These are phyloP conservation scores for Cynopterus sphinx DNA, from an alignment of 2,797 vertebrate genomes.

Conservation along the genomic window DNA sequence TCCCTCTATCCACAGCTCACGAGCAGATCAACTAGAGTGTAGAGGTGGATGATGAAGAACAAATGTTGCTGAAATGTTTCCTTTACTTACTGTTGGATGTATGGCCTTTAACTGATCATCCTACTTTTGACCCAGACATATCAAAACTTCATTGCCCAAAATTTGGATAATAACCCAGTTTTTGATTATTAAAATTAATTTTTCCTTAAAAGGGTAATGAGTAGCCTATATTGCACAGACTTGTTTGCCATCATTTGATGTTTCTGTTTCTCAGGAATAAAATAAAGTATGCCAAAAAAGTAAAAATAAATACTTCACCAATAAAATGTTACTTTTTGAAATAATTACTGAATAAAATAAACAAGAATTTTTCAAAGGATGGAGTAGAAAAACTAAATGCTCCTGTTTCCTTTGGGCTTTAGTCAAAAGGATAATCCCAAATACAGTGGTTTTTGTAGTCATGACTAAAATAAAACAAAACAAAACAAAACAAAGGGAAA, in stretches of 20 bases:
- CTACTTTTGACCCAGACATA: not conserved
- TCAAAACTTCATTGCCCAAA: not conserved
- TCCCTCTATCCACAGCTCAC: not conserved
- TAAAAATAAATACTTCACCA: not conserved
- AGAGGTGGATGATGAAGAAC: not conserved
- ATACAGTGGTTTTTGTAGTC: not conserved
- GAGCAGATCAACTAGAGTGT: not conserved
- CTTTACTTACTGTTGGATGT: not conserved
- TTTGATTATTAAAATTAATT: not conserved
- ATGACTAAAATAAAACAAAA: not conserved
- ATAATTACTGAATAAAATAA: not conserved
- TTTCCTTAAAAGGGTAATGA: not conserved
- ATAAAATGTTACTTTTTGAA: not conserved
- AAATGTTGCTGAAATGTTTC: not conserved
- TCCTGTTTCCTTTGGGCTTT: not conserved
- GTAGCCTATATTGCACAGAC: not conserved
- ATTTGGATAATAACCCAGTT: not conserved
- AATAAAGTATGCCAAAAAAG: not conserved
- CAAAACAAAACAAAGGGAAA: too few species aligned
- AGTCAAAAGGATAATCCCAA: not conserved
- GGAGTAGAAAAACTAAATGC: not conserved
- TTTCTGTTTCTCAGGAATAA: not conserved
- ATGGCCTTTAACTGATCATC: not conserved
- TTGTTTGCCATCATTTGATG: not conserved
- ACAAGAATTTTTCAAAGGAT: not conserved